A percentile compares a stretch with the other conserved stretches of the same genome.
Conservation (phyloP, 1,140 invertebrate species). For the Sogatella furcifera region DNA sequence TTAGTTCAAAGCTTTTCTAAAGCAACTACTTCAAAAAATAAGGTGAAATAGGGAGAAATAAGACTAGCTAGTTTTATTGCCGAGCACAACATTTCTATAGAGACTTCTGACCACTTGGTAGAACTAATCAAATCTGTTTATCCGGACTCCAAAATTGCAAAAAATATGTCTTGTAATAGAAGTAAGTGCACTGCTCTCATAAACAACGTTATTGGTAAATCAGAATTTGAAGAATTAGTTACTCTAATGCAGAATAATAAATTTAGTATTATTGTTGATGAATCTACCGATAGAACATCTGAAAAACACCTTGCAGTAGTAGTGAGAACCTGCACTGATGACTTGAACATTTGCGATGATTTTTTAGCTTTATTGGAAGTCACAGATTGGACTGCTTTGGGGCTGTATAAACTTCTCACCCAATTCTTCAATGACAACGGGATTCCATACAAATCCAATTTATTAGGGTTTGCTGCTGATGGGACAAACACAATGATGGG, state of each 20-base stretch:
- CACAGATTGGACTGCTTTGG: constrained; percentile 25
- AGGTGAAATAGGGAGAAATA: constrained; percentile 8
- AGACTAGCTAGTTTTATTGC: constrained; percentile 1
- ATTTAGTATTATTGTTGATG: constrained; percentile 24
- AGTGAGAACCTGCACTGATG: constrained; percentile 28
- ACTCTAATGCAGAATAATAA: constrained; percentile 17
- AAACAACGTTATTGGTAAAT: constrained; percentile 22
- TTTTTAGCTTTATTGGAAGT: constrained; percentile 10
- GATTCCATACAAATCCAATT: constrained; percentile 26
- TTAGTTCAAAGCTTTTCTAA: neutral
- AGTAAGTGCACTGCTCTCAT: constrained; percentile 18
- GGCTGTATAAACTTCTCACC: constrained; percentile 24
- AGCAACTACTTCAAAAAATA: neutral
- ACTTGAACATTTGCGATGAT: constrained; percentile 23
- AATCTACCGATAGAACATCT: constrained; percentile 28
- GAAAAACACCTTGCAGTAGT: constrained; percentile 21
- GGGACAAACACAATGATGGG: constrained; percentile 32
- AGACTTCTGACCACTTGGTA: neutral
- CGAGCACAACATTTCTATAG: constrained; percentile 7
- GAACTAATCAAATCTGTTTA: neutral
- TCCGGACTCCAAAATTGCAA: constrained; percentile 7
- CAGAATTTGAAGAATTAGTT: constrained; percentile 15
- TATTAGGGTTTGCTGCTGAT: constrained; percentile 31
- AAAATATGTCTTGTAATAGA: constrained; percentile 2
- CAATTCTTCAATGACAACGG: constrained; percentile 22